Conservation (phyloP, 2,888 invertebrate genomes). For the Pomacea canaliculata region DNA sequence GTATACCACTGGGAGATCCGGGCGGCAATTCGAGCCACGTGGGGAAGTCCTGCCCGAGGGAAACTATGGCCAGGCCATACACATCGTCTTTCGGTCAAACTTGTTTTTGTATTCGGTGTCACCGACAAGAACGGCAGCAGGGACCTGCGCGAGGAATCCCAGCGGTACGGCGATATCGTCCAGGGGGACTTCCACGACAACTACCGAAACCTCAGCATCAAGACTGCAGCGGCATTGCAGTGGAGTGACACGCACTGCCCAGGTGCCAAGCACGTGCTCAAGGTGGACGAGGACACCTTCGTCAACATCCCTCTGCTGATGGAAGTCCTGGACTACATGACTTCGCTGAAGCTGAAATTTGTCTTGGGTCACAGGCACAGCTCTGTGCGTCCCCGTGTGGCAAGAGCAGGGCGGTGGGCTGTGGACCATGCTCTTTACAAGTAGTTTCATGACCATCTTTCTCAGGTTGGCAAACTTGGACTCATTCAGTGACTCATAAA, state of each 20-base stretch:
- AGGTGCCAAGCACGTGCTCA: constrained; percentile 1
- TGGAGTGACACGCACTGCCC: constrained; percentile 4
- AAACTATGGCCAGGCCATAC: not conserved
- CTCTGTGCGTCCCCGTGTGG: not conserved
- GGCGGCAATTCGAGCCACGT: constrained; percentile 9
- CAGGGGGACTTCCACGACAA: constrained; percentile 8
- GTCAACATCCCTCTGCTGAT: constrained; percentile 11
- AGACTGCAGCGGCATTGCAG: constrained; percentile 10
- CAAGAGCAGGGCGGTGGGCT: not conserved
- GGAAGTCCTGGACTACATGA: not conserved
- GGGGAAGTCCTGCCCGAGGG: constrained; percentile 6
- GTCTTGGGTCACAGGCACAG: not conserved
- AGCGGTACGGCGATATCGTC: constrained; percentile 3
- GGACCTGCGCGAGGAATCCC: not conserved
- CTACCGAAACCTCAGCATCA: constrained; percentile 20
- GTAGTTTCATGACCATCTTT: too few species aligned
- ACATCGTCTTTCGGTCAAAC: not conserved
- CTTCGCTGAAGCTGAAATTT: not conserved
- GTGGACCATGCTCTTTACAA: not conserved
- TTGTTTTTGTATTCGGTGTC: constrained; percentile 10
- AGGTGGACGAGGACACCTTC: constrained; percentile 21
- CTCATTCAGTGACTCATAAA: too few species aligned
- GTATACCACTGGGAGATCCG: not conserved
- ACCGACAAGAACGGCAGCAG: not conserved
- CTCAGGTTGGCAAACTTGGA: too few species aligned